phyloP scores from a whole-genome alignment of 2,113 vertebrate genomes.

The Tachycineta bicolor region DNA sequence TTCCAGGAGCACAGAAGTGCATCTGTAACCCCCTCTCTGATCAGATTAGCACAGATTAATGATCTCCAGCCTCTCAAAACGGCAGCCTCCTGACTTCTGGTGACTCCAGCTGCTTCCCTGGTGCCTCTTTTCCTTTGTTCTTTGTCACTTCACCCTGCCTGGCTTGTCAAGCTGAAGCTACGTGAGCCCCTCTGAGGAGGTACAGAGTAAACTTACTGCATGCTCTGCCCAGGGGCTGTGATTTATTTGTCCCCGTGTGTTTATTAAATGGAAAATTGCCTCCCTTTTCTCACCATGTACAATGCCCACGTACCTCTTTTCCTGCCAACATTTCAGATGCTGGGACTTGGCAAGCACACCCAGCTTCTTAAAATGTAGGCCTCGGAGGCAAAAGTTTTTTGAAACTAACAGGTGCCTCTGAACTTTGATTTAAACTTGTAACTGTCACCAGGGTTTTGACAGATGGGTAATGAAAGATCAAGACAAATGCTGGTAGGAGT shows the following conservation, averaged over 20 bases:
- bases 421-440: constrained; percentile 49
- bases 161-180: background rate
- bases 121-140: background rate
- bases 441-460: constrained; percentile 56
- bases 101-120: background rate
- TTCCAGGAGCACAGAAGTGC: background rate
- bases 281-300: background rate
- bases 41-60: background rate
- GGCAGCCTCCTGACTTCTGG: background rate
- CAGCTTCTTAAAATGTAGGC: background rate
- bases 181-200: background rate
- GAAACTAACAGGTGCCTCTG: constrained; percentile 28
- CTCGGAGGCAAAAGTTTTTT: constrained; percentile 28
- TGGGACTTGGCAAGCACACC: background rate
- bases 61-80: background rate
- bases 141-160: background rate
- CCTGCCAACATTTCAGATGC: background rate
- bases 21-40: background rate
- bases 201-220: background rate
- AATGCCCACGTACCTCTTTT: background rate
- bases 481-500: constrained; percentile 54
- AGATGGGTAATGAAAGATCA: constrained; percentile 60
- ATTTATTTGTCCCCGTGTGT: background rate
- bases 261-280: background rate
- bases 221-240: background rate